phyloP scores from a whole-genome alignment of 2,888 invertebrate species.

The Thumatha senex region DNA sequence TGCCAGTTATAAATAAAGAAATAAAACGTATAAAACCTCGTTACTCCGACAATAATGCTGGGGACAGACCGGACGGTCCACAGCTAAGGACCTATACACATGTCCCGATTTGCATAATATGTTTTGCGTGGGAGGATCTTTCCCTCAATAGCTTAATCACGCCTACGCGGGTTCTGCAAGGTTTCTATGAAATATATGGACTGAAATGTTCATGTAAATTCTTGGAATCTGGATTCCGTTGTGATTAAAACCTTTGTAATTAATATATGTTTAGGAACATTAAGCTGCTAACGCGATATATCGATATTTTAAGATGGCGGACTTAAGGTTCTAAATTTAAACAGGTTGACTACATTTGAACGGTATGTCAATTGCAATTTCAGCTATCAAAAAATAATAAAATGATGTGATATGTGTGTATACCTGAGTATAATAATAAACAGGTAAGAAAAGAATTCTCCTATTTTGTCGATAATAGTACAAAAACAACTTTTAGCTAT shows the following conservation, averaged over 20 bases:
- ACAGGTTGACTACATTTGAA: too few species aligned
- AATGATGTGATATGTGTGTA: too few species aligned
- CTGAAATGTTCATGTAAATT: neutral
- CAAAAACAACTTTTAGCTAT: too few species aligned
- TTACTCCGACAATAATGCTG: conserved; percentile 6
- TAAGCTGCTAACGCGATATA: too few species aligned
- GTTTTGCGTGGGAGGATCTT: conserved; percentile 9
- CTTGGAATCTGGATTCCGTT: neutral
- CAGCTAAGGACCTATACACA: conserved; percentile 11
- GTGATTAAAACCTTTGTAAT: neutral
- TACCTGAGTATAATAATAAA: too few species aligned
- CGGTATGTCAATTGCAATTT: too few species aligned
- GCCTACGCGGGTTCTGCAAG: neutral
- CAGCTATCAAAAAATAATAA: too few species aligned
- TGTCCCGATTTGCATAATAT: conserved; percentile 18
- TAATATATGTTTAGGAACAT: neutral
- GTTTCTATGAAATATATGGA: neutral
- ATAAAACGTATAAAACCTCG: conserved; percentile 3
- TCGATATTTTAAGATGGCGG: too few species aligned
- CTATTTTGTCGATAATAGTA: too few species aligned
- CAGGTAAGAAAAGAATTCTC: too few species aligned
- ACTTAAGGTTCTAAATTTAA: too few species aligned
- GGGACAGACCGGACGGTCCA: neutral
- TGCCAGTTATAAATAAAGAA: conserved; percentile 7
- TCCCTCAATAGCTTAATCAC: conserved; percentile 14